These are phyloP conservation scores for Drosophila serrata DNA, from an alignment of 1,140 invertebrate species.

Conservation along the genomic window DNA sequence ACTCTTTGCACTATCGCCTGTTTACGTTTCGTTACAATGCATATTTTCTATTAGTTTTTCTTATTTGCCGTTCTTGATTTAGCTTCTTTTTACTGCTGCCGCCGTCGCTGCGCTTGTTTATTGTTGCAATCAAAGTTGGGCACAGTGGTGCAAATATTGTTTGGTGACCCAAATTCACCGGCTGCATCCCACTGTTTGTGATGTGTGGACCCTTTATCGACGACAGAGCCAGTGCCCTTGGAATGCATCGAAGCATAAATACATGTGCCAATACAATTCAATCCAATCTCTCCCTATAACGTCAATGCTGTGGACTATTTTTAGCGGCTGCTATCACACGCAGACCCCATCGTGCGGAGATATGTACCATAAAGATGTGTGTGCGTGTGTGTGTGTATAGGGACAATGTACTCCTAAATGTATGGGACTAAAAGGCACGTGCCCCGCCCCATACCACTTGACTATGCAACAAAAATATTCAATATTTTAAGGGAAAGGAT, in stretches of 20 bases:
- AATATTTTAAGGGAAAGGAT: not conserved
- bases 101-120: conserved; percentile 34
- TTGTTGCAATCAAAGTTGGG: conserved; percentile 61
- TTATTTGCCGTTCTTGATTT: conserved; percentile 43
- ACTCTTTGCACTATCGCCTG: conserved; percentile 65
- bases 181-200: conserved; percentile 14
- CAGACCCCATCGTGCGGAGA: conserved; percentile 24
- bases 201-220: conserved; percentile 9
- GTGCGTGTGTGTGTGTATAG: conserved; percentile 3
- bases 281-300: conserved; percentile 49
- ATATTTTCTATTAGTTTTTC: conserved; percentile 60
- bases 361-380: conserved; percentile 7
- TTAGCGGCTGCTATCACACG: conserved; percentile 56
- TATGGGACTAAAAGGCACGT: conserved; percentile 34
- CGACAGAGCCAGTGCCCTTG: conserved; percentile 28
- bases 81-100: conserved; percentile 25
- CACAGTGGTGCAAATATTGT: conserved; percentile 35
- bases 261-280: conserved; percentile 55
- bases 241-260: conserved; percentile 48
- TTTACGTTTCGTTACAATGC: conserved; percentile 72
- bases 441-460: conserved; percentile 16
- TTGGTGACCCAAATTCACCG: not conserved
- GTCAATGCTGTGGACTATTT: conserved; percentile 55
- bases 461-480: not conserved
- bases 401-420: conserved; percentile 29